Conservation (phyloP, 2,113 vertebrate genomes). For the Todiramphus saurophagus region DNA sequence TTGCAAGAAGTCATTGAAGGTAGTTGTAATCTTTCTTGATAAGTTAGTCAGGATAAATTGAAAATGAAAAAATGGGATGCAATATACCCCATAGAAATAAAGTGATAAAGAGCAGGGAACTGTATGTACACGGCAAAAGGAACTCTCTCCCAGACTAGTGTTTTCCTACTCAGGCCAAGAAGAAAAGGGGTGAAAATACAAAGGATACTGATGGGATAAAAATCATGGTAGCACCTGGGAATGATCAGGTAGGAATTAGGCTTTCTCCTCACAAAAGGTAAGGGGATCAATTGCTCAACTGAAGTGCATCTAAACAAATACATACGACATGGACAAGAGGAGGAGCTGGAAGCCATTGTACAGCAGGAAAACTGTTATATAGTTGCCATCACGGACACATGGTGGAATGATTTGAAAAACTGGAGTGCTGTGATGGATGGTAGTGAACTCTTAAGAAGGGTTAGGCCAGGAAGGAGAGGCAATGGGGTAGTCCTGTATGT, state of each 20-base stretch:
- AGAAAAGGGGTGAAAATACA: neutral
- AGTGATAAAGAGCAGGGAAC: neutral
- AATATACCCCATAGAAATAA: neutral
- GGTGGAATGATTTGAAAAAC: no score
- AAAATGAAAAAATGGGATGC: neutral
- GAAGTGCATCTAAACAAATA: neutral
- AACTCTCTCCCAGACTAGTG: neutral
- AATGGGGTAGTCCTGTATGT: no score
- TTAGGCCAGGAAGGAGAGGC: no score
- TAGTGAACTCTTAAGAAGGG: no score
- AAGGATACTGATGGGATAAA: neutral
- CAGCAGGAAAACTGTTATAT: neutral
- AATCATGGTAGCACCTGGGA: neutral
- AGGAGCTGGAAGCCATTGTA: neutral
- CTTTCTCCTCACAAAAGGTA: neutral
- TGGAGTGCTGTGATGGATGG: no score
- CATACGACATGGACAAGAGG: neutral
- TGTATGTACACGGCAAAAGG: neutral
- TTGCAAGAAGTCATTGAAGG: neutral
- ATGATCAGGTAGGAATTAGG: neutral
- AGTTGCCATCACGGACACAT: no score
- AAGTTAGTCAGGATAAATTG: neutral
- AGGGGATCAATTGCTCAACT: neutral
- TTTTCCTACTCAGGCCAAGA: neutral
- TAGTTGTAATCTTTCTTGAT: neutral